phyloP scores from a whole-genome alignment of 2,888 invertebrate genomes.

The Notodonta ziczac region DNA sequence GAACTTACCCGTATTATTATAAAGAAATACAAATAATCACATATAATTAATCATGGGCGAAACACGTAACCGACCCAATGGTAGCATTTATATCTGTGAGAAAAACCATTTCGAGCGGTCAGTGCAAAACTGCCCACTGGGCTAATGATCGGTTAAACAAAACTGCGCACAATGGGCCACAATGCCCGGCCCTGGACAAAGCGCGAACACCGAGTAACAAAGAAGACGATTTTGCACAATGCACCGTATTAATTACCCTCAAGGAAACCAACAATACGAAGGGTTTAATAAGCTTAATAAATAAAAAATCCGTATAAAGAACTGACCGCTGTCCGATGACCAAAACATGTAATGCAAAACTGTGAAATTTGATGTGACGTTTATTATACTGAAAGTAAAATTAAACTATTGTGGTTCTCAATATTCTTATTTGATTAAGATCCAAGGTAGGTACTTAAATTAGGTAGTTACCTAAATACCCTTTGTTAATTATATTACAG shows the following conservation, averaged over 20 bases:
- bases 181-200: constrained; percentile 57
- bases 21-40: constrained; percentile 11
- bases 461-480: too few relatives aligned
- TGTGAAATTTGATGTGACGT: constrained; percentile 70
- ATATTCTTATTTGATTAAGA: background rate
- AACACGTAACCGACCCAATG: constrained; percentile 58
- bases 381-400: constrained; percentile 44
- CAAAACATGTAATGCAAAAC: constrained; percentile 42
- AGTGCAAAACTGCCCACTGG: constrained; percentile 75
- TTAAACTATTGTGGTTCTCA: background rate
- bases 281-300: constrained; percentile 83
- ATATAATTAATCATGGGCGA: constrained; percentile 47
- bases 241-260: constrained; percentile 81
- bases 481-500: too few relatives aligned
- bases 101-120: constrained; percentile 64
- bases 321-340: constrained; percentile 73
- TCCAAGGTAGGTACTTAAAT: too few relatives aligned
- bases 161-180: constrained; percentile 61
- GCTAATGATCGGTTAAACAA: constrained; percentile 78
- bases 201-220: constrained; percentile 69
- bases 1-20: too few relatives aligned
- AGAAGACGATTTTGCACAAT: constrained; percentile 74
- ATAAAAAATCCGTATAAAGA: constrained; percentile 71
- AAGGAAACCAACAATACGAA: constrained; percentile 66
- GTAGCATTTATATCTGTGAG: constrained; percentile 60